Base-by-base conservation (phyloP, 2,888 invertebrate species). In the Harpagoxenus sublaevis region DNA sequence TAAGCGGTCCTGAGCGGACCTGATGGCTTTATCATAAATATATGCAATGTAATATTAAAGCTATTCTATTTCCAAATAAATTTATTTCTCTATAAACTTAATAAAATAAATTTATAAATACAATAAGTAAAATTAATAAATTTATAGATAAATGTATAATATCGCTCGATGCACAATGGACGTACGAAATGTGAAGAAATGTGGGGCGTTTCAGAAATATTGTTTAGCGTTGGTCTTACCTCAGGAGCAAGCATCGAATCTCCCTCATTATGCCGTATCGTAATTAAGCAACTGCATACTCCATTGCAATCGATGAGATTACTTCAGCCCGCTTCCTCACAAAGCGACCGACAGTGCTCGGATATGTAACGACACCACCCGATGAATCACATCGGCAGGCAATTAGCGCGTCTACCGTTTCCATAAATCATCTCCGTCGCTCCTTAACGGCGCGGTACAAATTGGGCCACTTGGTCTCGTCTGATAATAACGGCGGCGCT, bases 161-260 rank as follows among this genome's bases (percentile, higher is more conserved):
- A n/a, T n/a, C n/a, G 9, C 28, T 57, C 55, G 55, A 18, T 35
- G 35, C 9, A 3, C 18, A 62, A n/a, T 18, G 1, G 35, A 35
- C 28, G 28, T 4, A 12, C n/a, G 35, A 31, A 51, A 51, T 12
- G 1, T 18, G 55, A 65, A 53, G 28, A 35, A 10, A 23, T 23
- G 23, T 23, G 18, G 18, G 31, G 10, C 9, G 3, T n/a, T 15
- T 18, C 18, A 35, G 23, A 68, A 51, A 42, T 28, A 39, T 18
- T 4, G 2, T 28, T 39, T 10, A 75, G 65, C 77, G 53, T 23
- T 28, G 31, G 9, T 31, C 91, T 92, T 84, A 92, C 92, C 92
- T 87, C 51, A 92, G 87, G 28, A 92, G 85, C 51, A 92, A 84
- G 79, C 86, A 77, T 71, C 90, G 81, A 71, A 92, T 87, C 84